Percentiles rank a stretch among this genome's conserved stretches.
These are phyloP conservation scores for Eilema caniola DNA, from an alignment of 2,888 invertebrate species.

Conservation along the genomic window DNA sequence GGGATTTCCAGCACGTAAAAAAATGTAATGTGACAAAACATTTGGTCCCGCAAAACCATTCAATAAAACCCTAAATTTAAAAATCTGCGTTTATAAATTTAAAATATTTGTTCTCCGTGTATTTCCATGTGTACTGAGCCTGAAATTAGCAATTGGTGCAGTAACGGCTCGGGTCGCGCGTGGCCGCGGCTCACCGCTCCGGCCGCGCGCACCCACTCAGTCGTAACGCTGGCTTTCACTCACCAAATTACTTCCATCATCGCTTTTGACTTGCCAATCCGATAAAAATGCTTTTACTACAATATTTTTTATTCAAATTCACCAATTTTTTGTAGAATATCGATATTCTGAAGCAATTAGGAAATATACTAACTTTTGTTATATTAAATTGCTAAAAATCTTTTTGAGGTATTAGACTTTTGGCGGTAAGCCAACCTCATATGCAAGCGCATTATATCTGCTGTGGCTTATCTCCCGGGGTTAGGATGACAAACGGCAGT, in stretches of 20 bases:
- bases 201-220: conserved; percentile 41
- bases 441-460: neutral
- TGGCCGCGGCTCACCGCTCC: conserved; percentile 12
- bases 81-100: neutral
- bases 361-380: no score
- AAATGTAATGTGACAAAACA: no score
- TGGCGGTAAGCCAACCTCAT: neutral
- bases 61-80: neutral
- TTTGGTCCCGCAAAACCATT: neutral
- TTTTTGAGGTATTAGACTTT: neutral
- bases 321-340: conserved; percentile 1
- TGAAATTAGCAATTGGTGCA: conserved; percentile 41
- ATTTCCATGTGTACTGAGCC: conserved; percentile 17
- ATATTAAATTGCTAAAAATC: neutral
- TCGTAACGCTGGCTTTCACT: conserved; percentile 50
- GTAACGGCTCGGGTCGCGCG: conserved; percentile 25
- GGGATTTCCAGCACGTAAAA: no score
- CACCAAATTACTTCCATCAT: conserved; percentile 53
- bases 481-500: no score
- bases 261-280: conserved; percentile 33
- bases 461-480: no score
- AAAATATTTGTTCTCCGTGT: conserved; percentile 1
- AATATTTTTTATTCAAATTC: conserved; percentile 37
- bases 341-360: neutral
- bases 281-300: conserved; percentile 40